Percentiles rank a stretch among this genome's conserved stretches.
Evolutionary conservation across 1,140 invertebrate genomes (phyloP).

Genomic region (Calliphora vicina): DNA sequence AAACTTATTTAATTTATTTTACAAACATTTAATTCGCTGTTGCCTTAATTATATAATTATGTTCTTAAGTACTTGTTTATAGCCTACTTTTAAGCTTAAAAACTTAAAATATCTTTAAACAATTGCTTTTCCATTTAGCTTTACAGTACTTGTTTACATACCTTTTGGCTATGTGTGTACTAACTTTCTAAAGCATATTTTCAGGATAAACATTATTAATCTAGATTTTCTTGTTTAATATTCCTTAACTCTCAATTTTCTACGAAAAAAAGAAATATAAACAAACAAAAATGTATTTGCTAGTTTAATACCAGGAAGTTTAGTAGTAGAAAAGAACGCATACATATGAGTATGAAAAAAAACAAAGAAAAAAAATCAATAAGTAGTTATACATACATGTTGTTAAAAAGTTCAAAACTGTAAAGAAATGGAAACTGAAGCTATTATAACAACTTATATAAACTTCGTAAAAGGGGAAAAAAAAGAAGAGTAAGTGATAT

Average conservation of each 20-base stretch:
- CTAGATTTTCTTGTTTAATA: background rate
- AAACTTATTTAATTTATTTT: no score
- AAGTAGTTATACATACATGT: background rate
- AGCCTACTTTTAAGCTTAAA: no score
- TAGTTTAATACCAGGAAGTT: background rate
- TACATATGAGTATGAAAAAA: background rate
- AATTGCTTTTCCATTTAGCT: no score
- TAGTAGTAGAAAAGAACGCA: background rate
- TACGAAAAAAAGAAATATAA: background rate
- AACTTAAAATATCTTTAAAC: no score
- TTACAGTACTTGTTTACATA: no score
- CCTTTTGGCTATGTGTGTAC: no score
- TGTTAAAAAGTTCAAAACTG: background rate
- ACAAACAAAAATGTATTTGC: background rate
- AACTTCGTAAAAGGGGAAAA: background rate
- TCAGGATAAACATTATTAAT: background rate
- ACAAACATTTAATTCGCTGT: no score
- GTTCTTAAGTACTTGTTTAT: no score
- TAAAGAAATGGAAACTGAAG: slow-evolving; percentile 8
- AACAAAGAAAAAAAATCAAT: background rate
- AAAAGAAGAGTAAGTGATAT: background rate
- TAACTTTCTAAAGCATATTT: no score
- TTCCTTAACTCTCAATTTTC: background rate
- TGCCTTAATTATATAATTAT: no score
- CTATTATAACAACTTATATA: slow-evolving; percentile 1